Conservation (phyloP, 2,888 invertebrate species). For the Lasioglossum leucozonium region DNA sequence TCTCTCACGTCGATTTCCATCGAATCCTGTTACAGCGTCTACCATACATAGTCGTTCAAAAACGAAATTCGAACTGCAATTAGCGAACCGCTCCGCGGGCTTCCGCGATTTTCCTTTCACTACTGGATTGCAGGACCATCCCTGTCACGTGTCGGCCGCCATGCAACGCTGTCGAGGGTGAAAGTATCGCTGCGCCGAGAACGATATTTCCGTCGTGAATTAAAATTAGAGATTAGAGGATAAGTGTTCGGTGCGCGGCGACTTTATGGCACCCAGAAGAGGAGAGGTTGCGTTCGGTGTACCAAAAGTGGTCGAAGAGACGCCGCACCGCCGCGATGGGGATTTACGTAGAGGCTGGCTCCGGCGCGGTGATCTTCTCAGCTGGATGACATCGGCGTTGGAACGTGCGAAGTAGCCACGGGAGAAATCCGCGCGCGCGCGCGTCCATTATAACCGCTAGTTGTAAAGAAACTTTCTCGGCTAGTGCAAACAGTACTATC, state of each 20-base stretch:
- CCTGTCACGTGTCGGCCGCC: background rate
- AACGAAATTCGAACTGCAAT: background rate
- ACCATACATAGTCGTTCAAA: background rate
- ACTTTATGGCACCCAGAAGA: conserved; percentile 5
- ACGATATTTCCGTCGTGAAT: background rate
- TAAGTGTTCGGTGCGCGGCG: background rate
- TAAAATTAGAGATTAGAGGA: conserved; percentile 10
- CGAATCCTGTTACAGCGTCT: background rate
- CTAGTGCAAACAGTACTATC: conserved; percentile 67
- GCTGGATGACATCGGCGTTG: conserved; percentile 41
- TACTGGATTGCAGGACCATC: background rate
- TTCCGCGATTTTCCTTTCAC: conserved; percentile 8
- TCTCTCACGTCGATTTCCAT: too few relatives aligned
- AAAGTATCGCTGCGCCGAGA: background rate
- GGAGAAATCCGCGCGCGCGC: conserved; percentile 76
- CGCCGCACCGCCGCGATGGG: background rate
- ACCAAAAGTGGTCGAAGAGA: conserved; percentile 9
- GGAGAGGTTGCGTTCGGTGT: background rate
- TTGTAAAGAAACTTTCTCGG: conserved; percentile 68
- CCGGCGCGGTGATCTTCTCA: conserved; percentile 3
- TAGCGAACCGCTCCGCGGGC: background rate
- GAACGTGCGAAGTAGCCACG: conserved; percentile 74
- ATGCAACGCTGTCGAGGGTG: background rate
- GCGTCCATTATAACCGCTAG: conserved; percentile 64
- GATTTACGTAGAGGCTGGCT: background rate